phyloP scores from a whole-genome alignment of 2,888 invertebrate species.

The Lacanobia wlatinum region DNA sequence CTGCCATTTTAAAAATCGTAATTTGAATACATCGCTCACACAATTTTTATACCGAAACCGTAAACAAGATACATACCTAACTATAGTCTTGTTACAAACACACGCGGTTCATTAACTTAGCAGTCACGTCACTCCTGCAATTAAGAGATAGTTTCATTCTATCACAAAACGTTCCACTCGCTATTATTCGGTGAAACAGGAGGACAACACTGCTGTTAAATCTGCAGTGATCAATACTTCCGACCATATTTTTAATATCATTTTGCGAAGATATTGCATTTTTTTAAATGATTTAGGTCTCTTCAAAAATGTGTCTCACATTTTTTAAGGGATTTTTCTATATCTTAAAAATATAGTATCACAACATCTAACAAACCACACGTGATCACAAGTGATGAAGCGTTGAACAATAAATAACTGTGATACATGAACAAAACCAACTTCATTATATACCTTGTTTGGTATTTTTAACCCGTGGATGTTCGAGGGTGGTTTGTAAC shows the following conservation, averaged over 20 bases:
- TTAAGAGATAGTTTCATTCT: conserved; percentile 22
- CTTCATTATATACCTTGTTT: conserved; percentile 34
- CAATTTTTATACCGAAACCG: conserved; percentile 69
- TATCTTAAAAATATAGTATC: conserved; percentile 18
- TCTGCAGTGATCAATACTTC: conserved; percentile 7
- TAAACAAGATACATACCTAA: conserved; percentile 62
- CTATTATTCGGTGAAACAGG: neutral
- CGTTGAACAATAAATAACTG: conserved; percentile 51
- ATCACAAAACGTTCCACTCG: conserved; percentile 15
- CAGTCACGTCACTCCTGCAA: conserved; percentile 15
- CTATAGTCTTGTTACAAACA: conserved; percentile 71
- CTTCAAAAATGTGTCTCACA: neutral
- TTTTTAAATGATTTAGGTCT: conserved; percentile 2
- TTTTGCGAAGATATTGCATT: neutral
- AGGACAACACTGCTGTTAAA: neutral
- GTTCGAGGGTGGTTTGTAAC: conserved; percentile 55
- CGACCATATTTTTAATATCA: neutral
- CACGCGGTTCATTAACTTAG: conserved; percentile 6
- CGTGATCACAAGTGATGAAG: conserved; percentile 41
- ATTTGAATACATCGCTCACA: conserved; percentile 59
- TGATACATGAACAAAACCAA: conserved; percentile 49
- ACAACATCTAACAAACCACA: conserved; percentile 38
- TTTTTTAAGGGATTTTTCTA: neutral
- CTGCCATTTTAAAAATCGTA: conserved; percentile 57
- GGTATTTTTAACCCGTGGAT: conserved; percentile 16